These are phyloP conservation scores for Emydura subglobosa DNA, from an alignment of 2,113 vertebrate genomes.

Conservation along the genomic window DNA sequence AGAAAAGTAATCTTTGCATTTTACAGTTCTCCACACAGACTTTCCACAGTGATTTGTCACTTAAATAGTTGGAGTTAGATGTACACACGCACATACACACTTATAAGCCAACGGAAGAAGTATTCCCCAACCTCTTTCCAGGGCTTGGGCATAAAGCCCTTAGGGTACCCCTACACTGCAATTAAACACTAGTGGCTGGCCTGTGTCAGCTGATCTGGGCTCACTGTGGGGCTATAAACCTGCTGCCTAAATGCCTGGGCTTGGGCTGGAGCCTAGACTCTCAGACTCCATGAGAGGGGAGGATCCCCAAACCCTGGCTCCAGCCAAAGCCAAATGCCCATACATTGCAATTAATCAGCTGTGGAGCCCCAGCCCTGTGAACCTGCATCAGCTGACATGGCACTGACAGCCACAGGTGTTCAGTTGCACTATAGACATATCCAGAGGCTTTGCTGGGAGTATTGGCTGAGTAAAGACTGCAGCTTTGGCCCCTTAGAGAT, in stretches of 20 bases:
- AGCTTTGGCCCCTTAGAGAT: neutral
- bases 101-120: neutral
- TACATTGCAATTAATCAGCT: neutral
- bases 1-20: neutral
- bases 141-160: rapidly evolving
- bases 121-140: neutral
- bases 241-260: too few relatives aligned
- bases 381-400: neutral
- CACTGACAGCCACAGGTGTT: neutral
- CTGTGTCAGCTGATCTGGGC: too few relatives aligned
- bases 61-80: neutral
- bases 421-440: neutral
- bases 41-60: neutral
- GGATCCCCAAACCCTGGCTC: neutral
- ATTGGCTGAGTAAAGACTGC: neutral
- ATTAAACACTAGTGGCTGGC: neutral
- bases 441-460: neutral
- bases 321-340: neutral
- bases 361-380: neutral
- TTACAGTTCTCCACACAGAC: rapidly evolving
- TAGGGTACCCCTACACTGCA: neutral
- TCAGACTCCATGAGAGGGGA: neutral
- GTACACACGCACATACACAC: neutral
- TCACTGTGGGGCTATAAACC: neutral
- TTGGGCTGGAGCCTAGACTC: neutral